These are phyloP conservation scores for Euzetes globulus DNA, from an alignment of 2,888 invertebrate genomes.

Conservation along the genomic window DNA sequence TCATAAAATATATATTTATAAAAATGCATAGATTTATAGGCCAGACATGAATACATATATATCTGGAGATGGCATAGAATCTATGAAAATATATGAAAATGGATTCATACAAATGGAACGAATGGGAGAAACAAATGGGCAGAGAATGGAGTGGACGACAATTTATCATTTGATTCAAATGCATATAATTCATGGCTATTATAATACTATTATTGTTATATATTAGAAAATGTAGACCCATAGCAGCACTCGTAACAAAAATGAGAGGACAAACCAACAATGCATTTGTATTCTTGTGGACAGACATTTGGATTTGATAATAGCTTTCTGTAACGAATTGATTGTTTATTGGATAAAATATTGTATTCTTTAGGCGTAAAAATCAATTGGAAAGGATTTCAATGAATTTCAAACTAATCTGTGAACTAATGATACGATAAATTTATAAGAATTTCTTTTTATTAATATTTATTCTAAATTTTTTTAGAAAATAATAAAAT, in stretches of 20 bases:
- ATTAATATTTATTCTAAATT: neutral
- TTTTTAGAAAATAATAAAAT: neutral
- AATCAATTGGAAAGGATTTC: no score
- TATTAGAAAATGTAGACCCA: neutral
- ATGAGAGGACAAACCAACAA: neutral
- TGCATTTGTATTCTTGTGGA: neutral
- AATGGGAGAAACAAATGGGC: neutral
- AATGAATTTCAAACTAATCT: no score
- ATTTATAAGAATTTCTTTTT: no score
- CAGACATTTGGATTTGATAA: neutral
- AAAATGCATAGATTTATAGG: neutral
- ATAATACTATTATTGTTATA: neutral
- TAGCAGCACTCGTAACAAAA: neutral
- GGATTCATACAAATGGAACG: neutral
- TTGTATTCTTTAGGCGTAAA: neutral
- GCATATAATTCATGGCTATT: constrained; percentile 7
- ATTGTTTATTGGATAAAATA: neutral
- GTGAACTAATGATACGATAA: no score
- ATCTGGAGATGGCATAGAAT: neutral
- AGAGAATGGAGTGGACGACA: constrained; percentile 1
- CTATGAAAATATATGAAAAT: constrained; percentile 18
- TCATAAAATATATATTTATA: neutral
- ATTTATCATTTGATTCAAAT: constrained; percentile 1
- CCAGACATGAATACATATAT: neutral
- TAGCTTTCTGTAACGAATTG: neutral